Percentiles rank a stretch among this genome's conserved stretches.
These are phyloP conservation scores for Drosophila athabasca DNA, from an alignment of 1,140 invertebrate genomes.

Conservation along the genomic window DNA sequence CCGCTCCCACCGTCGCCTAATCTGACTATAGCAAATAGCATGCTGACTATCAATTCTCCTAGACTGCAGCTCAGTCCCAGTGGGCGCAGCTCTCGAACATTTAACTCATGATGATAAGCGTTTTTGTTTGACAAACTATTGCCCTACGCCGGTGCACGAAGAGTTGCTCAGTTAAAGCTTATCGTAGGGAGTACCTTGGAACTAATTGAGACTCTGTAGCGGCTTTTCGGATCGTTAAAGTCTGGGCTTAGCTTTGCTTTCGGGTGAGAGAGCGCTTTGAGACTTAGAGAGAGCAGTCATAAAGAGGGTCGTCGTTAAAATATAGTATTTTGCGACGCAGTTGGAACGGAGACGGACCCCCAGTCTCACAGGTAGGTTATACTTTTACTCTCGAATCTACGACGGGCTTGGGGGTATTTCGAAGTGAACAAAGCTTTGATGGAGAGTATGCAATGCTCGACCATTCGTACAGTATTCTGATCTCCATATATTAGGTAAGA, in stretches of 20 bases:
- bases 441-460: neutral
- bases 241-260: constrained; percentile 11
- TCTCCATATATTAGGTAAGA: constrained; percentile 6
- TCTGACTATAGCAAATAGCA: no score
- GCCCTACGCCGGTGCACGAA: constrained; percentile 8
- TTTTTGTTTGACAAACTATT: constrained; percentile 22
- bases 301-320: neutral
- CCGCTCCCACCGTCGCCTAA: neutral
- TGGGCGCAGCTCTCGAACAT: neutral
- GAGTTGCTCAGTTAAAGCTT: constrained; percentile 30
- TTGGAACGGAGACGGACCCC: constrained; percentile 26
- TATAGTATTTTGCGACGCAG: constrained; percentile 30
- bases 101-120: constrained; percentile 42
- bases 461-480: neutral
- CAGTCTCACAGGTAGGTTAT: constrained; percentile 7
- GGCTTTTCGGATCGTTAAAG: constrained; percentile 13
- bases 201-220: constrained; percentile 8
- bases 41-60: no score
- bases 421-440: neutral
- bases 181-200: constrained; percentile 14
- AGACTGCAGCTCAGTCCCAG: no score
- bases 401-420: no score
- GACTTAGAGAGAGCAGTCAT: neutral
- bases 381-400: no score
- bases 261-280: neutral